Evolutionary conservation across 2,113 vertebrate genomes (phyloP).

Genomic region (Stomatorhinus ivindoensis): DNA sequence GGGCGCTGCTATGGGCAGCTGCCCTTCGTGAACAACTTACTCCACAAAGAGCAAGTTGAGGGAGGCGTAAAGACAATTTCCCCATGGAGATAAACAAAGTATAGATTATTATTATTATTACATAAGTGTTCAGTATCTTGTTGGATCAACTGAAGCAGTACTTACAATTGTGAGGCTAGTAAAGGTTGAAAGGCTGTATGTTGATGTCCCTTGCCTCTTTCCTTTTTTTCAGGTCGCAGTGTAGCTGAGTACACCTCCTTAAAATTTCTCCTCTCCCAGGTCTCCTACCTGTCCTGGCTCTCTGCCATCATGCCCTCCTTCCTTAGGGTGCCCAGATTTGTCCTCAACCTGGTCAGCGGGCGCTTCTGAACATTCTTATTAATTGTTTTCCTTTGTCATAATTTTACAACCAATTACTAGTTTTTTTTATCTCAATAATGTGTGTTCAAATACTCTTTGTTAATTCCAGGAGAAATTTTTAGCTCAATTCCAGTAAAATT

Average conservation of each 20-base stretch:
- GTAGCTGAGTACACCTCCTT: conserved; percentile 57
- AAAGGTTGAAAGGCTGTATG: background rate
- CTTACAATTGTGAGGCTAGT: background rate
- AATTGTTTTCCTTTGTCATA: background rate
- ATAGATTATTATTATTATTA: no score
- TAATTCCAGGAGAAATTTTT: background rate
- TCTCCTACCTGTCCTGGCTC: conserved; percentile 55
- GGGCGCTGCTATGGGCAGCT: fast-evolving
- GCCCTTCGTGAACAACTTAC: no score
- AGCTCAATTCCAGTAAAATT: background rate
- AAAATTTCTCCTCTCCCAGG: conserved; percentile 46
- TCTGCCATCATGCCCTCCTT: conserved; percentile 48
- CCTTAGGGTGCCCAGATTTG: conserved; percentile 53
- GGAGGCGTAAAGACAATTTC: no score
- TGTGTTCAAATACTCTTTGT: background rate
- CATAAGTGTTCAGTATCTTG: background rate
- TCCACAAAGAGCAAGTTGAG: no score
- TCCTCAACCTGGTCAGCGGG: conserved; percentile 41
- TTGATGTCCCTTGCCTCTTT: background rate
- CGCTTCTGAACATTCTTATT: conserved; percentile 42
- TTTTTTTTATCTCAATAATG: background rate
- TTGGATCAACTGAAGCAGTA: background rate
- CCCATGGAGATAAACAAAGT: no score
- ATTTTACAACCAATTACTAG: background rate
- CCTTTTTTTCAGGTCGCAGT: conserved; percentile 41